Percentiles rank a stretch among this genome's conserved stretches.
phyloP scores from a whole-genome alignment of 1,140 invertebrate species.

The Adelges cooleyi region DNA sequence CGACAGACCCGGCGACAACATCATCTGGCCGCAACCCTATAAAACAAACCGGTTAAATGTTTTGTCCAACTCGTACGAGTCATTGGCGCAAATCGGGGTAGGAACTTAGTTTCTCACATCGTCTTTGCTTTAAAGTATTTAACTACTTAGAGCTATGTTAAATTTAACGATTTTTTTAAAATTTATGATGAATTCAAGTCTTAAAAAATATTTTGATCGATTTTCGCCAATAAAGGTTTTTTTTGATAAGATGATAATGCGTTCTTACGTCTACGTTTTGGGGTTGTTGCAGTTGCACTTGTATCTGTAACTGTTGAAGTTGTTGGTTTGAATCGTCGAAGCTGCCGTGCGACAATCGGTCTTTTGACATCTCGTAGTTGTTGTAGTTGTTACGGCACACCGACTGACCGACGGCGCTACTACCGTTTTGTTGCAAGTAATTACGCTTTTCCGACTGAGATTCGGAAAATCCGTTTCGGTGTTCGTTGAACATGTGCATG shows the following conservation, averaged over 20 bases:
- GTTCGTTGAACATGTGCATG: constrained; percentile 58
- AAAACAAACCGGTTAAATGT: not conserved
- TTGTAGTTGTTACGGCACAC: constrained; percentile 30
- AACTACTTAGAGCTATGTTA: too few relatives aligned
- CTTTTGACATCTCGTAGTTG: constrained; percentile 38
- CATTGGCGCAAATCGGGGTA: not conserved
- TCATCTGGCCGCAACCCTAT: constrained; percentile 38
- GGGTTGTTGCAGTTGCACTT: constrained; percentile 42
- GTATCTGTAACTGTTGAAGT: constrained; percentile 55
- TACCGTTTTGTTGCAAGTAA: constrained; percentile 7
- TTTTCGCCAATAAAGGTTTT: too few relatives aligned
- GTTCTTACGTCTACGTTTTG: constrained; percentile 36
- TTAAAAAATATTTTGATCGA: too few relatives aligned
- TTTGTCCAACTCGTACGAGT: too few relatives aligned
- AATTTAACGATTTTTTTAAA: too few relatives aligned
- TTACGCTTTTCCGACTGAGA: constrained; percentile 5
- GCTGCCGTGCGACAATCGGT: constrained; percentile 33
- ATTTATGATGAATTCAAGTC: too few relatives aligned
- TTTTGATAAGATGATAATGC: too few relatives aligned
- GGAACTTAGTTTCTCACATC: too few relatives aligned
- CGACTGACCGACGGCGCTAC: not conserved
- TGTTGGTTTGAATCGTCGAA: constrained; percentile 40
- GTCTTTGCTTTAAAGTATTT: too few relatives aligned
- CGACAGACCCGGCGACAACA: constrained; percentile 55
- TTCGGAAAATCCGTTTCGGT: constrained; percentile 35